Evolutionary conservation across 2,113 vertebrate species (phyloP), one percentile per base, ranked within the genome.

Genomic region (Ivindomyrus marchei): DNA sequence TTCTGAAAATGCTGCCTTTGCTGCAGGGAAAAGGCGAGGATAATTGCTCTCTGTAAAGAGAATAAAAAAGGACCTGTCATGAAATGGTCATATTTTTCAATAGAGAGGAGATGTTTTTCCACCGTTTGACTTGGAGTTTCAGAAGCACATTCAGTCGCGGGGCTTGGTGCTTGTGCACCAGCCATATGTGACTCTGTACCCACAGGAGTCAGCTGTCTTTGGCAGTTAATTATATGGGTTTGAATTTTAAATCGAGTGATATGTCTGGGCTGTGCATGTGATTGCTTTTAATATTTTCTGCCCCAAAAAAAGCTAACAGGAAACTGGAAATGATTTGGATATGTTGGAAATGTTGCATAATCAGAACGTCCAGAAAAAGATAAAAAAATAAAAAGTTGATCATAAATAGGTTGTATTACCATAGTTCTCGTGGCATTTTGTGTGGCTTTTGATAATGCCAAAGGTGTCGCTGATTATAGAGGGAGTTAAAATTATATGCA

Each of bases 401-500:
- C 24, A 24, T 36, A 87, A 52, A 87, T 87, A 46, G 24, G 27
- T 52, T 53, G 49, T 6, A 87, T 87, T 87, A 52, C 27, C 11
- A 27, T 19, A 36, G n/a, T 36, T 45, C 85, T 52, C 4, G 49
- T 53, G 49, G 7, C 83, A 89, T 90, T 53, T 90, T 45, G 46
- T 70, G 19, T 87, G 85, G 42, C 42, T 87, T 90, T 90, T 87
- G 27, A 87, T 62, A 66, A 66, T 87, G 42, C 19, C 89, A 87
- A 74, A 31, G 58, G 58, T 90, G 39, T 90, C 17, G 45, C 42
- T 89, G 77, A 58, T 85, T 39, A 56, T 58, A 85, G 70, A 83
- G 53, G 27, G 46, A 89, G 45, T 74, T 77, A 47, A 85, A 85
- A 85, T 31, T 87, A 87, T 52, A 50, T 87, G 85, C 85, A 52